A percentile compares a stretch with the other conserved stretches of the same genome.
Conservation (phyloP, 2,113 vertebrate genomes). For the Myrmecophaga tridactyla region DNA sequence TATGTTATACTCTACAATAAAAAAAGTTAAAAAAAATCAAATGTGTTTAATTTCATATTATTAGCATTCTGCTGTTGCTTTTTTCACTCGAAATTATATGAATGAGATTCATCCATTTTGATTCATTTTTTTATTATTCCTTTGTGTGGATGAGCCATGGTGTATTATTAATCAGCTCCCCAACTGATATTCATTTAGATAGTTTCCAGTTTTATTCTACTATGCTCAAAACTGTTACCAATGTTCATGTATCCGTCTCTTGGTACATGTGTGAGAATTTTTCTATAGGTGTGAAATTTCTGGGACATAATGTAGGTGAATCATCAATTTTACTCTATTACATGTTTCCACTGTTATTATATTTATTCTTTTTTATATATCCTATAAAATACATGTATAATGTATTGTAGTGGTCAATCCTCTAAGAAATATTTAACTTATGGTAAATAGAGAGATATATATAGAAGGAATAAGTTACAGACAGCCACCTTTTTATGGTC, state of each 20-base stretch:
- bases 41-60: too few species aligned
- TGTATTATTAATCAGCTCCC: too few species aligned
- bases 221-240: background rate
- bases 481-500: background rate
- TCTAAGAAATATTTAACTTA: background rate
- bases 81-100: too few species aligned
- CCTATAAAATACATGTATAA: background rate
- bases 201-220: too few species aligned
- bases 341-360: background rate
- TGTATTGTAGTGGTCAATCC: background rate
- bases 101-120: background rate
- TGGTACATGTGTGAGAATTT: background rate
- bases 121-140: background rate
- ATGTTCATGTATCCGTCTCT: background rate
- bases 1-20: too few species aligned
- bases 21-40: too few species aligned
- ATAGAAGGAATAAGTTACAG: background rate
- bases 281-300: background rate
- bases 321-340: background rate
- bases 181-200: too few species aligned
- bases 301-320: background rate
- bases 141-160: background rate
- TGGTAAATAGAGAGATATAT: background rate
- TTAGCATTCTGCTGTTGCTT: too few species aligned
- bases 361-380: background rate